Conservation (phyloP, 30 jellyfish, hydroid and myxozoan genomes). For the Aurelia sp. region DNA sequence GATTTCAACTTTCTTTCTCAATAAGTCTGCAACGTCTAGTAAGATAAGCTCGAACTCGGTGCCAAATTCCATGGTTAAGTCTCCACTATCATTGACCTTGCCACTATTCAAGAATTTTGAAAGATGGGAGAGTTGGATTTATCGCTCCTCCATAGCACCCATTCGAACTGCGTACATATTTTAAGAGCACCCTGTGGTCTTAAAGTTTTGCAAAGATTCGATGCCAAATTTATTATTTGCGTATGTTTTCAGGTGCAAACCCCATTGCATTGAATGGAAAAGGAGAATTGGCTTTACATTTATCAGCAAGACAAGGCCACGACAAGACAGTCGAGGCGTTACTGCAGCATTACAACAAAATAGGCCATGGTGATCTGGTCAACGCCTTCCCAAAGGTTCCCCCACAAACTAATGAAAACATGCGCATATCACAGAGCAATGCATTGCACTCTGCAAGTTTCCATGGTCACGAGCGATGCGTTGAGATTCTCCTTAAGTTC, state of each 20-base stretch:
- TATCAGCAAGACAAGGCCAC: conserved; percentile 86
- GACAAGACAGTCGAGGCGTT: conserved; percentile 56
- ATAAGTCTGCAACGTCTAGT: too few species aligned
- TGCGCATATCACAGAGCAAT: conserved; percentile 53
- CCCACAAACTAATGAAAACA: neutral
- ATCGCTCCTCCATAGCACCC: too few species aligned
- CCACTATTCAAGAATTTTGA: too few species aligned
- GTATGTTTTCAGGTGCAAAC: conserved; percentile 78
- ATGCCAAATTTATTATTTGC: neutral
- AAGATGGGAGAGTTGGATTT: too few species aligned
- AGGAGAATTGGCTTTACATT: conserved; percentile 74
- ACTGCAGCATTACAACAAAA: conserved; percentile 55
- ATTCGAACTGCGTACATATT: too few species aligned
- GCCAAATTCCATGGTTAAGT: too few species aligned
- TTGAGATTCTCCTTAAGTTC: conserved; percentile 66
- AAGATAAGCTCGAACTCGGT: too few species aligned
- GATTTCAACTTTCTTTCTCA: too few species aligned
- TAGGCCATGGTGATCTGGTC: conserved; percentile 39
- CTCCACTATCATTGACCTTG: too few species aligned
- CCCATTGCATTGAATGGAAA: conserved; percentile 63
- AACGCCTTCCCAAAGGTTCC: conserved; percentile 69
- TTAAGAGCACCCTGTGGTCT: too few species aligned
- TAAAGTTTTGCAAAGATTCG: too few species aligned
- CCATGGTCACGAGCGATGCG: conserved; percentile 85
- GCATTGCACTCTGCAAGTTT: conserved; percentile 85